Conservation (phyloP, 2,888 invertebrate genomes). For the Tenthredo amoena region DNA sequence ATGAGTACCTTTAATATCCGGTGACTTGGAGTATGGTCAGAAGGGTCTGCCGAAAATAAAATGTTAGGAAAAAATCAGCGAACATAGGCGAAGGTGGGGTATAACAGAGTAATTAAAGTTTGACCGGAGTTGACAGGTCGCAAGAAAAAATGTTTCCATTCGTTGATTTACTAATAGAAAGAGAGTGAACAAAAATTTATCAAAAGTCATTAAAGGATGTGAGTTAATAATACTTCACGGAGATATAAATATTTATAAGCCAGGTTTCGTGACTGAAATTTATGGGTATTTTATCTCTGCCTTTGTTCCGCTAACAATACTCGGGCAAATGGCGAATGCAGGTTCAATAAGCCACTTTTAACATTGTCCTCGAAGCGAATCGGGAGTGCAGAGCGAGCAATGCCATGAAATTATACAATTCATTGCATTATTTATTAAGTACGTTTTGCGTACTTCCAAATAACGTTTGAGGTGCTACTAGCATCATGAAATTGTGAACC, state of each 20-base stretch:
- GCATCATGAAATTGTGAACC: background rate
- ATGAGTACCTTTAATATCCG: background rate
- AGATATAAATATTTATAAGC: background rate
- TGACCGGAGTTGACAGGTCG: background rate
- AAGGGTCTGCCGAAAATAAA: background rate
- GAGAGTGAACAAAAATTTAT: background rate
- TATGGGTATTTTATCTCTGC: background rate
- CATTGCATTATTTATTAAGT: background rate
- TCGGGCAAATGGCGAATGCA: background rate
- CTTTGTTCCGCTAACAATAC: background rate
- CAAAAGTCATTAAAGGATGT: background rate
- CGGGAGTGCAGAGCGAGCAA: background rate
- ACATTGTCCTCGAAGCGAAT: background rate
- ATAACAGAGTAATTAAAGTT: background rate
- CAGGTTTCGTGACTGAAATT: background rate
- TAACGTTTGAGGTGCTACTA: background rate
- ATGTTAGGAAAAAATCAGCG: background rate
- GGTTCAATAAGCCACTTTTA: background rate
- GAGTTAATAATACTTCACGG: background rate
- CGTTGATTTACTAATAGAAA: background rate
- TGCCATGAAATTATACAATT: background rate
- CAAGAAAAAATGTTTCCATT: background rate
- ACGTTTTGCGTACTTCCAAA: background rate
- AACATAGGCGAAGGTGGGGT: background rate
- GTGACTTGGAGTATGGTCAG: background rate